Conservation (phyloP, 2,888 invertebrate genomes). For the Colletes collaris region DNA sequence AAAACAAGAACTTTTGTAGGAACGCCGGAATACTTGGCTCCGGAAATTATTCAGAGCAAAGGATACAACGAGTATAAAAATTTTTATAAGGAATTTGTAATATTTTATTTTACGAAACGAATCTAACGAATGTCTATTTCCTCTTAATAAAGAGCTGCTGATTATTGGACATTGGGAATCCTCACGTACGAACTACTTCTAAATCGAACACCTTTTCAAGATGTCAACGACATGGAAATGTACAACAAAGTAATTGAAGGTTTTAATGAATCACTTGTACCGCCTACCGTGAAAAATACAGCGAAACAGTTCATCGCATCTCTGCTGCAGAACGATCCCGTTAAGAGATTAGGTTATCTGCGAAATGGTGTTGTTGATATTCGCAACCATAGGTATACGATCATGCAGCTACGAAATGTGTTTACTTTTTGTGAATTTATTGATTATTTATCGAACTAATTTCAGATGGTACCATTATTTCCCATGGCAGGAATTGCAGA, state of each 20-base stretch:
- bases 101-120: background rate
- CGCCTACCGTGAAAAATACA: constrained; percentile 89
- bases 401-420: background rate
- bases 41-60: constrained; percentile 94
- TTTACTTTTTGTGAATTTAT: background rate
- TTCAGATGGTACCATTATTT: constrained; percentile 95
- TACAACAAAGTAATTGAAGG: constrained; percentile 95
- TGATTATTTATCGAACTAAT: constrained; percentile 12
- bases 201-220: constrained; percentile 94
- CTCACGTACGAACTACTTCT: constrained; percentile 93
- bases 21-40: constrained; percentile 94
- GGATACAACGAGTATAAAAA: constrained; percentile 86
- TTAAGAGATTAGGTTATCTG: constrained; percentile 94
- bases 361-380: constrained; percentile 93
- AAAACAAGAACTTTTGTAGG: constrained; percentile 98
- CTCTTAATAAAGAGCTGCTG: constrained; percentile 87
- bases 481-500: constrained; percentile 91
- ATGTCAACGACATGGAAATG: constrained; percentile 94
- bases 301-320: constrained; percentile 92
- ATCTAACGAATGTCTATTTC: constrained; percentile 2
- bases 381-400: constrained; percentile 89
- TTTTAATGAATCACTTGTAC: constrained; percentile 93
- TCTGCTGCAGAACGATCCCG: constrained; percentile 92
- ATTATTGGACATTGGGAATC: constrained; percentile 96
- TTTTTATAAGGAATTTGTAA: background rate